Percentiles rank a stretch among this genome's conserved stretches.
Evolutionary conservation across 2,797 vertebrate genomes (phyloP).

Genomic region (Intellagama lesueurii): DNA sequence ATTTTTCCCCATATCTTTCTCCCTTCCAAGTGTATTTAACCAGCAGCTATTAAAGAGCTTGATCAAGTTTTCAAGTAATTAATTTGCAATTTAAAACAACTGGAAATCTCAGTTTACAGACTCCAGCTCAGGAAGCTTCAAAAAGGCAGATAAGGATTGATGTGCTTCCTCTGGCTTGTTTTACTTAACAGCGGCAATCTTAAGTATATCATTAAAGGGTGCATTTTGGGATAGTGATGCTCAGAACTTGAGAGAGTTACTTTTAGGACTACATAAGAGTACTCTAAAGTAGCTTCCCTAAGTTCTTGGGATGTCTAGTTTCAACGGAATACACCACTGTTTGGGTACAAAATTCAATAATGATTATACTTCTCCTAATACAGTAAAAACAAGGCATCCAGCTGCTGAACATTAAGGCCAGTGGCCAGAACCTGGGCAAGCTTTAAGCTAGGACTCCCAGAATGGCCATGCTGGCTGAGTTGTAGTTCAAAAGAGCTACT

Average conservation of each 20-base stretch:
- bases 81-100: slow-evolving; percentile 9
- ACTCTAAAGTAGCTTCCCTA: too few species aligned
- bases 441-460: background rate
- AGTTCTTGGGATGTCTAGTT: background rate
- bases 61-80: slow-evolving; percentile 22
- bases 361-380: background rate
- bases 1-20: background rate
- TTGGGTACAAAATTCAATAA: background rate
- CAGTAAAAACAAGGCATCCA: background rate
- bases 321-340: background rate
- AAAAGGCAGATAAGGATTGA: background rate
- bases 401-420: background rate
- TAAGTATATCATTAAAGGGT: background rate
- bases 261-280: too few species aligned
- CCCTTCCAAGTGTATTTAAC: background rate
- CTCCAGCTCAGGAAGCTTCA: background rate
- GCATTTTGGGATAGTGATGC: too few species aligned
- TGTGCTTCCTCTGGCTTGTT: background rate
- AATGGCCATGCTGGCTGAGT: background rate
- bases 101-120: background rate
- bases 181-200: too few species aligned
- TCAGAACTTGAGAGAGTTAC: too few species aligned
- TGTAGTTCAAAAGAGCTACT: background rate
- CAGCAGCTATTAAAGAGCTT: background rate
- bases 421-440: background rate